Conservation (phyloP, 2,113 vertebrate species). For the Meriones unguiculatus region DNA sequence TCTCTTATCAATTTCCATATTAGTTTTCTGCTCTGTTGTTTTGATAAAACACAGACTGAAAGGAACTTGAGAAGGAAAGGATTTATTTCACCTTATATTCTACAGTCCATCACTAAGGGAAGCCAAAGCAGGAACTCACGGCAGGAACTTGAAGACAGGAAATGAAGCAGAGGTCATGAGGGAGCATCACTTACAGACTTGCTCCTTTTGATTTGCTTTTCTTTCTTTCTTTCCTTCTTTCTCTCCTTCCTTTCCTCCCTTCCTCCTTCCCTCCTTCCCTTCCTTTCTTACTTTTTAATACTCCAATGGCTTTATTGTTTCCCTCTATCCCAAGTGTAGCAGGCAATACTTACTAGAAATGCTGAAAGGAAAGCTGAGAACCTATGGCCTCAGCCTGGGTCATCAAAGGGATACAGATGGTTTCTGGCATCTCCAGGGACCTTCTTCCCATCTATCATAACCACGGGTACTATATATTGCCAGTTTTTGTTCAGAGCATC, state of each 20-base stretch:
- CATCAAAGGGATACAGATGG: constrained; percentile 95
- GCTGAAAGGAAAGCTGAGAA: constrained; percentile 22
- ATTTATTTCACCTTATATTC: background rate
- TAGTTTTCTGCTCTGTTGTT: background rate
- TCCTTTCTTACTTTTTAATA: background rate
- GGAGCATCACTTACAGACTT: background rate
- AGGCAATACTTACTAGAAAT: constrained; percentile 75
- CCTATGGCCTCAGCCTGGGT: constrained; percentile 90
- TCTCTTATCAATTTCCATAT: background rate
- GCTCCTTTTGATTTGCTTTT: background rate
- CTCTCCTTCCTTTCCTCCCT: too few relatives aligned
- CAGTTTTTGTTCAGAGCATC: constrained; percentile 92
- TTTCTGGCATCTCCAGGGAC: constrained; percentile 95
- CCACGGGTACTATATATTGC: constrained; percentile 95
- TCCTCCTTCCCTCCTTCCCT: background rate
- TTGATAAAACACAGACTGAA: too few relatives aligned
- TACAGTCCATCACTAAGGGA: background rate
- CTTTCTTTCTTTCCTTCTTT: too few relatives aligned
- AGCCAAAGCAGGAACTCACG: background rate
- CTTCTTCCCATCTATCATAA: constrained; percentile 90
- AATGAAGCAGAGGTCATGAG: background rate
- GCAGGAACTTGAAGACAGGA: background rate
- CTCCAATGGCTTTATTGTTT: constrained; percentile 64
- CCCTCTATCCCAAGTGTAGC: background rate
- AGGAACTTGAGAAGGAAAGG: background rate